These are phyloP conservation scores for Pluvianellus socialis DNA, from an alignment of 2,113 vertebrate genomes.

Conservation along the genomic window DNA sequence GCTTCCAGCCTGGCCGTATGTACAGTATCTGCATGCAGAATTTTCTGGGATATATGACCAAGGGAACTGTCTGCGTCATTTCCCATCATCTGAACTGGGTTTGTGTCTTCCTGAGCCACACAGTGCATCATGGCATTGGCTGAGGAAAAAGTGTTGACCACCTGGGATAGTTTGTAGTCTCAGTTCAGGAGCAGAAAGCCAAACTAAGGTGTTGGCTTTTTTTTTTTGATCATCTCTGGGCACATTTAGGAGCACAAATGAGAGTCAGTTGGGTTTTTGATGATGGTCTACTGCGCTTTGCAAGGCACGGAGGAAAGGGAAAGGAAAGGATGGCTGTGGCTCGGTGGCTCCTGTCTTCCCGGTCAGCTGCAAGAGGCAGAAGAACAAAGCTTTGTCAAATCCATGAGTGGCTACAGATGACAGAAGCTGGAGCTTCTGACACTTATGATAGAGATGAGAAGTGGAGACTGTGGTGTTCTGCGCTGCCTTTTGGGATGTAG, in stretches of 20 bases:
- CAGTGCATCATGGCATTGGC: background rate
- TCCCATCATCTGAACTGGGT: background rate
- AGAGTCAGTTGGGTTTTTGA: background rate
- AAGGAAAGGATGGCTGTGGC: background rate
- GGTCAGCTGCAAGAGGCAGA: background rate
- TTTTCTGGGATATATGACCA: background rate
- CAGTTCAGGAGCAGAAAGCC: background rate
- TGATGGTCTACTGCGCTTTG: background rate
- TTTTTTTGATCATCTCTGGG: background rate
- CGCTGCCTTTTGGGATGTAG: slow-evolving; percentile 22
- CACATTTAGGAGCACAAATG: background rate
- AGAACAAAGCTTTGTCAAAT: background rate
- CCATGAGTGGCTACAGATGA: background rate
- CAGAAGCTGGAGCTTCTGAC: background rate
- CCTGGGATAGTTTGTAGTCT: background rate
- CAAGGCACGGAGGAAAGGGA: background rate
- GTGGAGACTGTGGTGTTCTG: background rate
- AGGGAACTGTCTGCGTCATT: background rate
- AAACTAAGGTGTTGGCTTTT: too few relatives aligned
- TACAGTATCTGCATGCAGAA: background rate
- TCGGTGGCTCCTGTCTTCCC: background rate
- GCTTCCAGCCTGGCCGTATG: background rate
- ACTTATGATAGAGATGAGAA: slow-evolving; percentile 35
- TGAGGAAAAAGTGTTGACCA: background rate
- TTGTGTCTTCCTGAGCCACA: background rate